phyloP scores from a whole-genome alignment of 2,797 vertebrate genomes.

The Mormyrops attenuatus region DNA sequence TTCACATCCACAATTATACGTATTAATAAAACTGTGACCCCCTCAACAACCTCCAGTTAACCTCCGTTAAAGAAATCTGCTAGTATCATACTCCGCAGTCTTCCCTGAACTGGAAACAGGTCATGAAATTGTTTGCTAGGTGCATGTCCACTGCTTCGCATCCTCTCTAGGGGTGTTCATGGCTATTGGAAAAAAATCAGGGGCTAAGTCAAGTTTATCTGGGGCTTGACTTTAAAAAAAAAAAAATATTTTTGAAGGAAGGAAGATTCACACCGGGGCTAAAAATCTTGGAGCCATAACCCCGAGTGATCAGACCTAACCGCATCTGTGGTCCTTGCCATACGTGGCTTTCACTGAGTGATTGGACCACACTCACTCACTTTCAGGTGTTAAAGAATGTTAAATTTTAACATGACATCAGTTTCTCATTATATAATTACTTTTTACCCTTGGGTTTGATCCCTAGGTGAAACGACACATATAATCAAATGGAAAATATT shows the following conservation, averaged over 20 bases:
- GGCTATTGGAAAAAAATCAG: background rate
- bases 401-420: background rate
- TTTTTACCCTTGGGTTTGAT: background rate
- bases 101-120: background rate
- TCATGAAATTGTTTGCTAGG: background rate
- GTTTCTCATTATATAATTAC: background rate
- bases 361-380: background rate
- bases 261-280: too few relatives aligned
- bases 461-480: background rate
- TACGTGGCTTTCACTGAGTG: background rate
- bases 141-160: background rate
- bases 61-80: background rate
- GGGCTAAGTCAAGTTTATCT: background rate
- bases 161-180: background rate
- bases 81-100: background rate
- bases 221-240: too few relatives aligned
- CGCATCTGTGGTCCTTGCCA: background rate
- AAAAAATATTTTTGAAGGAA: too few relatives aligned
- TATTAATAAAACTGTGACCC: background rate
- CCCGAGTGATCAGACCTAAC: background rate
- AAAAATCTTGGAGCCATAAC: too few relatives aligned
- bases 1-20: background rate
- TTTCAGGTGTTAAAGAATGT: background rate
- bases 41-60: background rate
- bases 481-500: background rate